Evolutionary conservation across 2,797 vertebrate genomes (phyloP).

Genomic region (Bradypodion pumilum): DNA sequence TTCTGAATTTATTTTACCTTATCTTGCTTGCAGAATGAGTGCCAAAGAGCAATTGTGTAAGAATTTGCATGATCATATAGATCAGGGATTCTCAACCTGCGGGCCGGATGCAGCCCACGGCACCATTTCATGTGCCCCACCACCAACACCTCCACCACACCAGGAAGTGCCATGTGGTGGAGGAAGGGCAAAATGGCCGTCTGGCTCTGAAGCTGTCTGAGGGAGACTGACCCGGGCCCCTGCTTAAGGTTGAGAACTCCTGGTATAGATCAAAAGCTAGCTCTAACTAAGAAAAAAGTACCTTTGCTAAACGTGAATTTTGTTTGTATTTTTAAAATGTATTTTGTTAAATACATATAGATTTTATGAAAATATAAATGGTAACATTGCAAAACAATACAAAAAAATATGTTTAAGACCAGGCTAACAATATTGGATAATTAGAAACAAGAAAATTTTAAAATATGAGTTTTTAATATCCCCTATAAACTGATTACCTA

Average conservation of each 20-base stretch:
- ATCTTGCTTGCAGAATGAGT: background rate
- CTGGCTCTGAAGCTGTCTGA: too few relatives aligned
- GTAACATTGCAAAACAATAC: background rate
- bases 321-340: background rate
- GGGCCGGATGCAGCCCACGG: too few relatives aligned
- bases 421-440: fast-evolving
- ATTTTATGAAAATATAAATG: background rate
- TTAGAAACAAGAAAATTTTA: slow-evolving; percentile 8
- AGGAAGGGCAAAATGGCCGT: too few relatives aligned
- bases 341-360: background rate
- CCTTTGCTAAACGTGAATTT: background rate
- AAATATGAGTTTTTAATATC: background rate
- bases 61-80: background rate
- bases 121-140: too few relatives aligned
- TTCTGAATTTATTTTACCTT: too few relatives aligned
- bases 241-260: too few relatives aligned
- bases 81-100: too few relatives aligned
- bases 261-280: background rate
- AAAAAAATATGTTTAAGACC: background rate
- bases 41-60: background rate
- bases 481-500: slow-evolving; percentile 53
- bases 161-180: too few relatives aligned
- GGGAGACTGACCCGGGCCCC: too few relatives aligned
- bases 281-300: background rate
- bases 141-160: too few relatives aligned